These are phyloP conservation scores for Theocolax elegans DNA, from an alignment of 1,140 invertebrate species.

Conservation along the genomic window DNA sequence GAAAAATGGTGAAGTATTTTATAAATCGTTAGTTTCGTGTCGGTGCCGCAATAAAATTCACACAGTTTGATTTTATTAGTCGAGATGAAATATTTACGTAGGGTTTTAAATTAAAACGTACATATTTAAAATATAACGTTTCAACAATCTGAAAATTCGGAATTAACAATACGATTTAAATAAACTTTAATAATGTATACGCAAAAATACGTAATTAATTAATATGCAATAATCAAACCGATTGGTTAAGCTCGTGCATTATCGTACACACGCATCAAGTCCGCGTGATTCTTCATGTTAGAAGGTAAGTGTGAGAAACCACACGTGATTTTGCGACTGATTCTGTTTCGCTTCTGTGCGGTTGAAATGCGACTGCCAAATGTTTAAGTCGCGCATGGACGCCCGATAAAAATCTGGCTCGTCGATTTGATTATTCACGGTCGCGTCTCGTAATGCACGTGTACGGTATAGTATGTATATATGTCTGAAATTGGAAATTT, in stretches of 20 bases:
- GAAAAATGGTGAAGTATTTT: no score
- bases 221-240: no score
- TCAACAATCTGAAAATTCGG: no score
- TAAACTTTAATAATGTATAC: no score
- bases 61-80: no score
- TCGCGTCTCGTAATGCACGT: background rate
- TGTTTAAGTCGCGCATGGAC: background rate
- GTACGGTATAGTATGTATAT: background rate
- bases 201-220: no score
- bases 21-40: no score
- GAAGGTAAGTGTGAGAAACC: background rate
- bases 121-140: no score
- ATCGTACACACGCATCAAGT: constrained; percentile 16
- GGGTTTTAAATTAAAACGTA: no score
- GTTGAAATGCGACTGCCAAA: background rate
- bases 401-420: background rate
- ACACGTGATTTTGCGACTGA: background rate
- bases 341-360: background rate
- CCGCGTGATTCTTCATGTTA: background rate
- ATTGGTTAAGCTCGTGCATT: constrained; percentile 8
- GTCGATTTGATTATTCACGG: background rate
- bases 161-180: no score
- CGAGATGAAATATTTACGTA: no score
- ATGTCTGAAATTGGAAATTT: constrained; percentile 2
- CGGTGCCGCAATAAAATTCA: no score